A percentile compares a stretch with the other conserved stretches of the same genome.
These are phyloP conservation scores for Eulemur mongoz DNA, from an alignment of 2,797 vertebrate genomes.

Conservation along the genomic window DNA sequence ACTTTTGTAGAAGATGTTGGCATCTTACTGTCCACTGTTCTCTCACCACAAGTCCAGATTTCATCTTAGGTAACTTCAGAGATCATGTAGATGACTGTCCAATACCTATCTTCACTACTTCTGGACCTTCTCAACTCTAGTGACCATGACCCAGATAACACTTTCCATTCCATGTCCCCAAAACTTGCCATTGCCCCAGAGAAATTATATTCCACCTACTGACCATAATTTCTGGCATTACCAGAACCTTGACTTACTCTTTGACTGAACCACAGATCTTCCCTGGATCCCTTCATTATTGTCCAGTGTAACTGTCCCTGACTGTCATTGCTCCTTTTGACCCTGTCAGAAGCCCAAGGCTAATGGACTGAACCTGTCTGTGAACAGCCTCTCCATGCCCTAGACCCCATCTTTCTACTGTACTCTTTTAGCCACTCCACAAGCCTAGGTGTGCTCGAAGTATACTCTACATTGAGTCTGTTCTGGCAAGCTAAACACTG, in stretches of 20 bases:
- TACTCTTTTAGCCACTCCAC: not conserved
- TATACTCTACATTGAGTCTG: not conserved
- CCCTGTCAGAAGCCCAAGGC: not conserved
- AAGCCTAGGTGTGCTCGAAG: not conserved
- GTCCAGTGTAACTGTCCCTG: no score
- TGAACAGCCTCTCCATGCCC: not conserved
- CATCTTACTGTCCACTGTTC: not conserved
- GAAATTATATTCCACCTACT: not conserved
- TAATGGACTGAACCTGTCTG: not conserved
- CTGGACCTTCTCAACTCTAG: not conserved
- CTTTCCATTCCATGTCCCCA: not conserved
- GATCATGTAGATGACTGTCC: accelerated
- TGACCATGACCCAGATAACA: not conserved
- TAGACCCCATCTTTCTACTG: not conserved
- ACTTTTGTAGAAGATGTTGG: not conserved
- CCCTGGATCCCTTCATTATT: not conserved
- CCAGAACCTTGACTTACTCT: not conserved
- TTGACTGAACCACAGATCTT: not conserved
- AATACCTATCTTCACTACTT: not conserved
- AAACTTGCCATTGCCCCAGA: not conserved
- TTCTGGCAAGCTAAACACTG: not conserved
- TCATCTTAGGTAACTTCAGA: not conserved
- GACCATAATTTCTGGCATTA: not conserved
- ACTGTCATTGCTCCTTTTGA: not conserved
- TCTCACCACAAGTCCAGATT: not conserved